Conservation (phyloP, 2,888 invertebrate species). For the Noctua fimbriata region DNA sequence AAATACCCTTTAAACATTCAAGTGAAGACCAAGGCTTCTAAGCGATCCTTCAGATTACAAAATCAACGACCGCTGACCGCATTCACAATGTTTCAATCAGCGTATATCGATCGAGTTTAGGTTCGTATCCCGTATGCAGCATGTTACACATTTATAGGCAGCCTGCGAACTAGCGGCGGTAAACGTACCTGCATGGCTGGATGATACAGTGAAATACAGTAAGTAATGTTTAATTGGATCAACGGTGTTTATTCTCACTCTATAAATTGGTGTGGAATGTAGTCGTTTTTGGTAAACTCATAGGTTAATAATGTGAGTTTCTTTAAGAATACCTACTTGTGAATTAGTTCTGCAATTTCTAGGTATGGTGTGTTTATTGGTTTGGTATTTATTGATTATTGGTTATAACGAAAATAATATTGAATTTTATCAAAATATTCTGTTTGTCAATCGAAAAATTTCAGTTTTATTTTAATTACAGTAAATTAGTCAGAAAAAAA, state of each 20-base stretch:
- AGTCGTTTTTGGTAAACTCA: too few species aligned
- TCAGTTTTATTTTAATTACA: too few species aligned
- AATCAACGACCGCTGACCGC: slow-evolving; percentile 42
- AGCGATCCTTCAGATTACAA: slow-evolving; percentile 30
- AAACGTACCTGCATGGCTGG: slow-evolving; percentile 38
- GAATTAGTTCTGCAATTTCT: too few species aligned
- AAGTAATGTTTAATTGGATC: slow-evolving; percentile 48
- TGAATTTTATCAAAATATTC: too few species aligned
- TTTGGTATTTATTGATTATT: too few species aligned
- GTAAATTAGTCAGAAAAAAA: too few species aligned
- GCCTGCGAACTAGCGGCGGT: slow-evolving; percentile 30
- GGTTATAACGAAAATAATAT: too few species aligned
- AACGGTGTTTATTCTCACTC: slow-evolving; percentile 11
- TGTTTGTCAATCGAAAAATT: too few species aligned
- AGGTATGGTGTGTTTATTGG: too few species aligned
- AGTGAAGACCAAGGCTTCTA: not conserved
- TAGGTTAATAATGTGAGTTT: not conserved
- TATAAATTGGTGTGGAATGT: not conserved
- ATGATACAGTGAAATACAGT: slow-evolving; percentile 31
- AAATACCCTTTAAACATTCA: too few species aligned
- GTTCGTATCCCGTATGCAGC: slow-evolving; percentile 59
- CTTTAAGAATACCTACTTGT: not conserved
- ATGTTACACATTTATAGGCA: slow-evolving; percentile 52
- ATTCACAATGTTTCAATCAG: slow-evolving; percentile 62
- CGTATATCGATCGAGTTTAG: slow-evolving; percentile 59